Base-by-base conservation (phyloP, 2,888 invertebrate genomes). In the Barypeithes pellucidus region DNA sequence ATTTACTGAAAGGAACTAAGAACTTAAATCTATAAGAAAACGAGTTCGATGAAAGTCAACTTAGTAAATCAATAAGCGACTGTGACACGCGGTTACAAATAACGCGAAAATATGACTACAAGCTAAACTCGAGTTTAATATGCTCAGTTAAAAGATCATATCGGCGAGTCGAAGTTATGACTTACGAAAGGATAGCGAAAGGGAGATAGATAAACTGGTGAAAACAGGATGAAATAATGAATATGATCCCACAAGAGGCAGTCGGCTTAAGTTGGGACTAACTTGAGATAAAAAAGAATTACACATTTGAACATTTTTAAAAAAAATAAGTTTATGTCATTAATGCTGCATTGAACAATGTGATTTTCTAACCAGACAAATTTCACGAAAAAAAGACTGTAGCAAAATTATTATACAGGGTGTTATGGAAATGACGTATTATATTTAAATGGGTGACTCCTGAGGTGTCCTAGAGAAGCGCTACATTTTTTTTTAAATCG, bases 81-180 rank as follows among this genome's bases (percentile, higher is more conserved):
- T 67, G 65, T 68, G 73, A 76, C 76, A 67, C 67, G 73, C 65
- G 60, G 72, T 73, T 76, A 76, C 76, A 76, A 76, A 76, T 76
- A 76, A 76, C 47, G 70, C 73, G 62, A 73, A 73, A 60, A 73
- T 73, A 76, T 71, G 67, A 65, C 61, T 76, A 76, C 76, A 76
- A 76, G 71, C 69, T 70, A 70, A 67, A 73, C 73, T 73, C 61
- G 71, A 57, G 67, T 73, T 76, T 76, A 73, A 76, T 77, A 78
- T 77, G 62, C 43, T 72, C 76, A 73, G 76, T 75, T 75, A 78
- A 78, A 77, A 77, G 78, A 78, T 78, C 77, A 75, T 77, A 78
- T 78, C 78, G 69, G 67, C 72, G 60, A 62, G 67, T 72, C 72
- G 66, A 63, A 77, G 74, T 77, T 78, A 78, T 75, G 76, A 68